Percentiles rank a stretch among this genome's conserved stretches.
These are phyloP conservation scores for Oostethus manadensis DNA, from an alignment of 2,113 vertebrate genomes.

Conservation along the genomic window DNA sequence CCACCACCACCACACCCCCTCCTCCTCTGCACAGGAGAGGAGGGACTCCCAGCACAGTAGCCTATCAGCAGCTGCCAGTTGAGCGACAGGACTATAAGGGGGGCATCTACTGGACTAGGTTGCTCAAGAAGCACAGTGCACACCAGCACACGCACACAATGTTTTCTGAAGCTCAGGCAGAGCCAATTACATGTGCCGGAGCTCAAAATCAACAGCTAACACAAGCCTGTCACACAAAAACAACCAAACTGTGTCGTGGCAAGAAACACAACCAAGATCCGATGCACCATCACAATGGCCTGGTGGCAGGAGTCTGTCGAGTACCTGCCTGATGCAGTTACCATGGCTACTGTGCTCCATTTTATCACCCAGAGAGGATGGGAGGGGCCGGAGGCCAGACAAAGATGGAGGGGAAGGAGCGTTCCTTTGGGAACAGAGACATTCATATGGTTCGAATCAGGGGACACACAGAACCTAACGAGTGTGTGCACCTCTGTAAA, in stretches of 20 bases:
- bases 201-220: constrained; percentile 12
- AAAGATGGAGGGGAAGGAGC: constrained; percentile 21
- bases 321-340: constrained; percentile 73
- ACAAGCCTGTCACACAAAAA: neutral
- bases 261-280: neutral
- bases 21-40: constrained; percentile 37
- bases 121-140: constrained; percentile 55
- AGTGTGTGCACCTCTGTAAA: constrained; percentile 24
- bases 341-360: constrained; percentile 74
- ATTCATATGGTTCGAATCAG: constrained; percentile 48
- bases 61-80: constrained; percentile 50
- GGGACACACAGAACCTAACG: constrained; percentile 27
- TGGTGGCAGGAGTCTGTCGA: constrained; percentile 17
- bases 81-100: constrained; percentile 2
- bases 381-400: constrained; percentile 25
- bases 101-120: constrained; percentile 46
- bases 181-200: constrained; percentile 21
- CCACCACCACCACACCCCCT: too few relatives aligned
- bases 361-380: constrained; percentile 47
- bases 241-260: neutral
- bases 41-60: constrained; percentile 46
- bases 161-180: constrained; percentile 18
- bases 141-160: constrained; percentile 31
- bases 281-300: constrained; percentile 23
- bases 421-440: constrained; percentile 41